phyloP scores from a whole-genome alignment of 35 echinoderm and acorn worm species.

The Strongylocentrotus purpuratus region DNA sequence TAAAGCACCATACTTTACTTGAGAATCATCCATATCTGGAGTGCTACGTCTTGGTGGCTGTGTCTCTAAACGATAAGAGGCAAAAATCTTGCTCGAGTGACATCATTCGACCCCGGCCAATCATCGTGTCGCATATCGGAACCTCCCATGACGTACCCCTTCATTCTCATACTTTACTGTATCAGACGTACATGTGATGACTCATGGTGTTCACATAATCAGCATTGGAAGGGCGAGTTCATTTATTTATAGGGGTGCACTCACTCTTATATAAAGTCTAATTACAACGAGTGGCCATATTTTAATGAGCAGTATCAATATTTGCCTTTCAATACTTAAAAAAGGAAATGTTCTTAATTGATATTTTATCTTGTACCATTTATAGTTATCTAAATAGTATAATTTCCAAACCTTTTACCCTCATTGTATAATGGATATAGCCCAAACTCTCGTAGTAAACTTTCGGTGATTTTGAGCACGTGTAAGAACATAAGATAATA shows the following conservation, averaged over 20 bases:
- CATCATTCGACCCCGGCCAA: constrained; percentile 8
- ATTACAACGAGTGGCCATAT: neutral
- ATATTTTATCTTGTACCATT: neutral
- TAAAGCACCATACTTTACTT: neutral
- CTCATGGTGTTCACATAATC: constrained; percentile 48
- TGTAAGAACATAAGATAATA: neutral
- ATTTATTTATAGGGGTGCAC: neutral
- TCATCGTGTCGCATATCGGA: neutral
- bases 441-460: neutral
- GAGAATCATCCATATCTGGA: constrained; percentile 27
- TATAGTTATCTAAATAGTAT: neutral
- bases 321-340: neutral
- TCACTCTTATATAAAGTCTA: neutral
- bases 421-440: neutral
- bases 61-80: neutral
- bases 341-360: neutral
- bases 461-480: neutral
- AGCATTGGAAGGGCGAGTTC: neutral
- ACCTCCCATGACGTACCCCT: constrained; percentile 26
- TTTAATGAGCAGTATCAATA: neutral
- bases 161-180: neutral
- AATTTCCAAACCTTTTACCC: neutral
- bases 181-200: neutral
- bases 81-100: constrained; percentile 27
- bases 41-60: constrained; percentile 8